Evolutionary conservation across 2,888 invertebrate species (phyloP).

Genomic region (Chaetogeoica ovagalla): DNA sequence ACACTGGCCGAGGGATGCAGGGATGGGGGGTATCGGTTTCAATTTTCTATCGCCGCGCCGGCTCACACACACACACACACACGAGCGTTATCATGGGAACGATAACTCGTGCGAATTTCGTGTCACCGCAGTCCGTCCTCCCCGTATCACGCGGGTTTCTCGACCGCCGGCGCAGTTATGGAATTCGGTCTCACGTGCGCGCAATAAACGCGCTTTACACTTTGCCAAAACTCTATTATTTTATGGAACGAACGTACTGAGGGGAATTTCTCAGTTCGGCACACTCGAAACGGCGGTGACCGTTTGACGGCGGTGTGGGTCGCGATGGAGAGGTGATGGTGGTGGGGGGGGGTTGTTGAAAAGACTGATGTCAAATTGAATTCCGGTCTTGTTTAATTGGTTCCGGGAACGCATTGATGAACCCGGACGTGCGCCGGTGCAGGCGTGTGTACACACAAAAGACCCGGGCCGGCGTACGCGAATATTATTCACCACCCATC

Average conservation of each 20-base stretch:
- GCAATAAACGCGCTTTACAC: no score
- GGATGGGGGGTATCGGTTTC: conserved; percentile 20
- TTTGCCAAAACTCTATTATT: no score
- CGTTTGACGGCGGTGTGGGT: no score
- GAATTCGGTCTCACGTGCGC: not conserved
- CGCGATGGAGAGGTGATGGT: not conserved
- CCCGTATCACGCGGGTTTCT: not conserved
- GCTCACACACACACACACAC: no score
- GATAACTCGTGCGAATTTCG: conserved; percentile 43
- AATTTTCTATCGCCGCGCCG: conserved; percentile 36
- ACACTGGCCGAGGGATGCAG: not conserved
- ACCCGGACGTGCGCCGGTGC: not conserved
- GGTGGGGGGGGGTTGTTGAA: conserved; percentile 20
- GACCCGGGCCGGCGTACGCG: no score
- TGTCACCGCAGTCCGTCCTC: conserved; percentile 10
- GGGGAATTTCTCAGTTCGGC: no score
- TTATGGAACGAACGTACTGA: no score
- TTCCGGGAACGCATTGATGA: conserved; percentile 29
- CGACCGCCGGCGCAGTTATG: not conserved
- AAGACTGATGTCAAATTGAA: conserved; percentile 39
- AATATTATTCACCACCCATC: no score
- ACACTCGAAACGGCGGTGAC: no score
- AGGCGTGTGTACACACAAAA: not conserved
- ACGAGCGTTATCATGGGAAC: conserved; percentile 27
- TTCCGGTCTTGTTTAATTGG: conserved; percentile 46